phyloP scores from a whole-genome alignment of 2,888 invertebrate species.

The Merodon equestris region DNA sequence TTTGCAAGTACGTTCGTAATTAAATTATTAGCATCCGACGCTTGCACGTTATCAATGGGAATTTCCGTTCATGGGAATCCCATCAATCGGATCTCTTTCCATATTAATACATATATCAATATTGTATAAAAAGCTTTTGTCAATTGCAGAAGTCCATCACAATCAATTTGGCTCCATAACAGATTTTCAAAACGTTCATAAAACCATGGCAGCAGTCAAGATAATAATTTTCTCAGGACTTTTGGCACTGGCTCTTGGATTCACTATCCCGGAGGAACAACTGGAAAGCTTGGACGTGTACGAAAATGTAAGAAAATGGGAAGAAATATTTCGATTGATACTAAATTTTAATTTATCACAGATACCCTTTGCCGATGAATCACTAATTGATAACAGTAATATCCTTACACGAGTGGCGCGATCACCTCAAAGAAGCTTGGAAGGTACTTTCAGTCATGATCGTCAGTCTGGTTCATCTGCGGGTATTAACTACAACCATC shows the following conservation, averaged over 20 bases:
- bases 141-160: neutral
- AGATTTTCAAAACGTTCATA: neutral
- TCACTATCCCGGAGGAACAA: constrained; percentile 27
- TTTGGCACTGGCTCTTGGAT: constrained; percentile 25
- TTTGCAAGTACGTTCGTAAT: no score
- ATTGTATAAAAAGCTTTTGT: constrained; percentile 14
- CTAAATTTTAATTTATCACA: neutral
- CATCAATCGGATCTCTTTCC: no score
- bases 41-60: no score
- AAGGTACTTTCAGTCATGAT: constrained; percentile 4
- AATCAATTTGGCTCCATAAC: no score
- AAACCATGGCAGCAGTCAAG: constrained; percentile 26
- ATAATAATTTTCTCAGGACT: constrained; percentile 29
- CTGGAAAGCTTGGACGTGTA: neutral
- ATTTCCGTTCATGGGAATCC: no score
- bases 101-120: no score
- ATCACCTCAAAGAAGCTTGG: constrained; percentile 21
- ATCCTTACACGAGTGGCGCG: constrained; percentile 23
- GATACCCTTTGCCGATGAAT: neutral
- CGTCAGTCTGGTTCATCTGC: constrained; percentile 17
- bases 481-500: constrained; percentile 23
- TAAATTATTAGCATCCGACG: no score
- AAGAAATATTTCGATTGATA: neutral
- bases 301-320: constrained; percentile 9
- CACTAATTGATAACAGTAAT: neutral